Evolutionary conservation across 2,888 invertebrate species (phyloP), one percentile per base, ranked within the genome.

Genomic region (Troilus luridus): DNA sequence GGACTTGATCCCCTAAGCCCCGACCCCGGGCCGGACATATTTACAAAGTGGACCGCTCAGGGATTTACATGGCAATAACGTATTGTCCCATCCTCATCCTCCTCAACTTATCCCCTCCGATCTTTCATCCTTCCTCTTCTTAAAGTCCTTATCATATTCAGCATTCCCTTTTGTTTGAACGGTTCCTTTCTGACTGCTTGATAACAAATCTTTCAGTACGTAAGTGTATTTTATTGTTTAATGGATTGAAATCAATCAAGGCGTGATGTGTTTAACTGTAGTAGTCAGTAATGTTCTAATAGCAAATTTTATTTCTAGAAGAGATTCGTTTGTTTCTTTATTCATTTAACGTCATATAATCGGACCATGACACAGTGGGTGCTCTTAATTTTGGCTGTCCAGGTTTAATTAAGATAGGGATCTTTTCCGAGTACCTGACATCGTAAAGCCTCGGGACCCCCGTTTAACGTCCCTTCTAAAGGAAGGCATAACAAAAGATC

Each of bases 41-140:
- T 88, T 88, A 88, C 88, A 88, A 88, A 88, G 88, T 88, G 88
- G 88, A 64, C 88, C 60, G 60, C 27, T 64, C 41, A 19, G 21
- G 88, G 88, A 88, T 88, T 88, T 88, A 88, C 88, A 88, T 88
- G 88, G 64, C 88, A 88, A 88, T 88, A 88, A 88, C 62, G 27
- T 88, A 88, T 88, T 88, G 88, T 88, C 27, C 88, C 88, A 19
- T 62, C 88, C 19, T 88, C 64, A 88, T 88, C 88, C 88, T 62
- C 88, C 64, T 64, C 62, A 64, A 88, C 19, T 62, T 88, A 60
- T 88, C 64, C 88, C 19, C n/a, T 10, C 9, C 81, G 81, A 41
- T 81, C 81, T 81, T 21, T 81, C 81, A 81, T 81, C 81, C 81
- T 54, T 81, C 81, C 54, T 21, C 27, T 6, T 12, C 27, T 11